Base-by-base conservation (phyloP, 53 echinoderm and acorn worm species). In the Patiria pectinifera region DNA sequence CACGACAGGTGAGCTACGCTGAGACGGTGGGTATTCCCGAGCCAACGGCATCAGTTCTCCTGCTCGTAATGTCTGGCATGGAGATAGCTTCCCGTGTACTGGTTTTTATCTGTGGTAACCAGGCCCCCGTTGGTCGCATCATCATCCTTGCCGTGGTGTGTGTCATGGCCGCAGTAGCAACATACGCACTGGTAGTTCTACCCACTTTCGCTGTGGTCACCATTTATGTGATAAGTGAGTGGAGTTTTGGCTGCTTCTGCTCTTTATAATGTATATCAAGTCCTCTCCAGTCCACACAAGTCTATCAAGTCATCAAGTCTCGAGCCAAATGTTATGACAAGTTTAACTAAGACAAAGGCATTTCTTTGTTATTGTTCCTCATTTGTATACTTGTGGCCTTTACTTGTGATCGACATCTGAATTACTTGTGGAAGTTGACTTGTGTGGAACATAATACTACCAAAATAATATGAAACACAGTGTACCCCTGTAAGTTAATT, bases 181-280 rank as follows among this genome's bases (percentile, higher is more conserved):
- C 87, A 0, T 93, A 76, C 66, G 88, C 24, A 12, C 48, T 87
- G 14, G 45, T 86, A 6, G 15, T 62, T 16, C 45, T 69, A 72
- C 48, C 83, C 1, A 71, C 87, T 11, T 63, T 93, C 13, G 59
- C 82, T 25, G 61, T 93, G 59, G 79, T 93, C 19, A 88, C 76
- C 21, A 59, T 88, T 63, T 93, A 93, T 24, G 70, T 93, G 61
- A 72, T 88, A 11, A 76, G 93, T 93, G 87, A 93, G 87, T 71
- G 63, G 45, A 60, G 0, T 74, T 23, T 23, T 74, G 4, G 74
- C 66, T 15, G 14, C 66, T 11, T 66, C 10, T 66, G 4, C 66
- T 74, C 22, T 23, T 21, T 74, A 10, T 23, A 53, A 8, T 53
- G 53, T 53, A 53, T 53, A 53, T 53, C 53, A 53, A 35, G 35